Evolutionary conservation across 2,888 invertebrate genomes (phyloP), one percentile per base, ranked within the genome.

Genomic region (Volucella inflata): DNA sequence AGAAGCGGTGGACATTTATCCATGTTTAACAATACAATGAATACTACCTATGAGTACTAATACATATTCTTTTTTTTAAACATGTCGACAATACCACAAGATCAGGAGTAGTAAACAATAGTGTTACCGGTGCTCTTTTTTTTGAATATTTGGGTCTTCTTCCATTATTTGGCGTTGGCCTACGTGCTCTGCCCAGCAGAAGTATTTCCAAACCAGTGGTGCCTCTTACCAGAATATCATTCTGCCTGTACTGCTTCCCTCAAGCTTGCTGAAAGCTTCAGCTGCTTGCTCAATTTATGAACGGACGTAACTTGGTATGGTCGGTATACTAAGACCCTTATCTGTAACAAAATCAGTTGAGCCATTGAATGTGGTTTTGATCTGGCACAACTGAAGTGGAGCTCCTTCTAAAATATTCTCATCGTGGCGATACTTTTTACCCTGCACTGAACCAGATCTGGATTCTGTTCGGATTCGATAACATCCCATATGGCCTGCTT

Each of bases 91-190:
- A n/a, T n/a, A n/a, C n/a, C n/a, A n/a, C n/a, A n/a, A n/a, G n/a
- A n/a, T n/a, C n/a, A n/a, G n/a, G n/a, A n/a, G n/a, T n/a, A n/a
- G n/a, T n/a, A n/a, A n/a, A n/a, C n/a, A n/a, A n/a, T n/a, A n/a
- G n/a, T n/a, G n/a, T n/a, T n/a, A n/a, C n/a, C n/a, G n/a, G n/a
- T n/a, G n/a, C n/a, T n/a, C n/a, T n/a, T n/a, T n/a, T n/a, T n/a
- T n/a, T n/a, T n/a, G n/a, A n/a, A n/a, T n/a, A n/a, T n/a, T n/a
- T n/a, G n/a, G n/a, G n/a, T n/a, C n/a, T n/a, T n/a, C n/a, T n/a
- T n/a, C n/a, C n/a, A 92, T 98, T 98, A 89, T 96, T 95, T 57
- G 97, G 96, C 90, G 96, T 97, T 75, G 98, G 93, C 70, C 97
- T 93, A 89, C 97, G 95, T 46, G 95, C 96, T 67, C 98, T 98